Base-by-base conservation (phyloP, 2,113 vertebrate genomes). In the Tichodroma muraria region DNA sequence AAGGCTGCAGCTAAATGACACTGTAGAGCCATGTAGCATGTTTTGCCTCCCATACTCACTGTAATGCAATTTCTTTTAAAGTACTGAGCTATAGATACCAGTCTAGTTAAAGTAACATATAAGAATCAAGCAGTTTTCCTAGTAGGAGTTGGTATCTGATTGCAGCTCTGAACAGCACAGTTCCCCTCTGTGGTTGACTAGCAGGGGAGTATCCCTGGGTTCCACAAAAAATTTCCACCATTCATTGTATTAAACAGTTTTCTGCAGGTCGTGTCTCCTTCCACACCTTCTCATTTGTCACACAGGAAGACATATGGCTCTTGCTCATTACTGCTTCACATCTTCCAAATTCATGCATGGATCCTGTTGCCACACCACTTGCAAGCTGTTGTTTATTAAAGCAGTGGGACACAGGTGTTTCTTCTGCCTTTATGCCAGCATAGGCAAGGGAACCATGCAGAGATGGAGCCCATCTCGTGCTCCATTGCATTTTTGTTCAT, bases 371-470 rank as follows among this genome's bases (percentile, higher is more conserved):
- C 70, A 76, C 44, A 64, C 21, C n/a, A 93, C 44, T 91, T 91
- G 82, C 90, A 96, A 95, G 88, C 82, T 95, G 92, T 90, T 88
- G 45, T 78, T 92, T 84, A 79, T 88, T 93, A 86, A 70, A 91
- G 72, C 80, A 65, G 61, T 45, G 69, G 72, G 76, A 80, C 68
- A 40, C 93, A 92, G 90, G 92, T 93, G 80, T 88, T 93, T 57
- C 40, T 83, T 64, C 50, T 49, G 21, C 0, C 42, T 50, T 63
- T 75, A 23, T 92, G 88, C 64, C 72, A 82, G 64, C 1, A 0
- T 8, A 63, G 50, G 50, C 66, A 79, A 80, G 14, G 2, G 4
- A 88, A 60, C 66, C 40, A 12, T 69, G 64, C 28, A 53, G 85
- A 78, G 54, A 70, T 22, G 21, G 75, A 91, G 37, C 31, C 50